A percentile compares a stretch with the other conserved stretches of the same genome.
phyloP scores from a whole-genome alignment of 2,888 invertebrate genomes.

The Lochmaea capreae region DNA sequence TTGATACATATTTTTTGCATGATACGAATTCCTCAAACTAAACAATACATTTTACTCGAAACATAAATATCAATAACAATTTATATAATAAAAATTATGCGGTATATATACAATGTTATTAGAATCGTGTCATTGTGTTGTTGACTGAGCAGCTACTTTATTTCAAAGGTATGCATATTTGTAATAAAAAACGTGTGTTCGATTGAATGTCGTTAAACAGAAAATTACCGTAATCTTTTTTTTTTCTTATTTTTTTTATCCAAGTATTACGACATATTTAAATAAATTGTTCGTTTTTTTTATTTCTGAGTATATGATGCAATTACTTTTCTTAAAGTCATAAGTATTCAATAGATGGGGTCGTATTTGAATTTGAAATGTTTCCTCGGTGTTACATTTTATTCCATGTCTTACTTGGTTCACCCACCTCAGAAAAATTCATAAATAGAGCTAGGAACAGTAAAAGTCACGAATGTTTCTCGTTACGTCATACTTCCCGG shows the following conservation, averaged over 20 bases:
- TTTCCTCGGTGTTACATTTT: too few relatives aligned
- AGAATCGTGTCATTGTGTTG: background rate
- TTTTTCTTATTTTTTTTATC: constrained; percentile 1
- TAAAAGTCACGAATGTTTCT: too few relatives aligned
- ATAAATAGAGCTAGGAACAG: too few relatives aligned
- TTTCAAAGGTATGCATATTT: constrained; percentile 7
- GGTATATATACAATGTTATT: background rate
- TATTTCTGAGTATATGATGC: background rate
- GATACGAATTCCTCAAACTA: too few relatives aligned
- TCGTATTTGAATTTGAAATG: background rate
- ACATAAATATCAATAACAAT: background rate
- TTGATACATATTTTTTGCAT: too few relatives aligned
- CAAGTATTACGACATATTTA: background rate
- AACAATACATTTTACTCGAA: too few relatives aligned
- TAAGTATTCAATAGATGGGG: background rate
- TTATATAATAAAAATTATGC: background rate
- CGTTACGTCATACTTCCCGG: too few relatives aligned
- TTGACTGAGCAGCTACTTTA: background rate
- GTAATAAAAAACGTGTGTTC: constrained; percentile 1
- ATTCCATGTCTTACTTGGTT: too few relatives aligned
- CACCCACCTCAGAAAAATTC: too few relatives aligned
- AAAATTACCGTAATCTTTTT: background rate
- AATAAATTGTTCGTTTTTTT: background rate
- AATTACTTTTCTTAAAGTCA: background rate
- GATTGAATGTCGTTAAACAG: background rate